phyloP scores from a whole-genome alignment of 1,140 invertebrate species.

The Ephestia elutella region DNA sequence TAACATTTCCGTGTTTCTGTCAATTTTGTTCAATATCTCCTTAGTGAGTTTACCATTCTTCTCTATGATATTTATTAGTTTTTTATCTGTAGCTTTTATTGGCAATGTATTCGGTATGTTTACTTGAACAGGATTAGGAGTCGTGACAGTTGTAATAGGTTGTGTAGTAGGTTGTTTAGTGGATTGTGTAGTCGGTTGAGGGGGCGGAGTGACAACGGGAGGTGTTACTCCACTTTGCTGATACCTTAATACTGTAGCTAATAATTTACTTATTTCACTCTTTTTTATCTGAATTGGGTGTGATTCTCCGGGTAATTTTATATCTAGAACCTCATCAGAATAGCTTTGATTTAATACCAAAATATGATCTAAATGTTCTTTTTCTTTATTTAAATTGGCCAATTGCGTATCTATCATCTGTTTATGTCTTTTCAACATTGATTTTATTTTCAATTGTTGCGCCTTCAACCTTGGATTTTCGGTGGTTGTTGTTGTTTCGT shows the following conservation, averaged over 20 bases:
- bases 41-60: constrained; percentile 34
- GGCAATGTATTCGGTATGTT: not conserved
- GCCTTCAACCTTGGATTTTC: constrained; percentile 10
- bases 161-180: not conserved
- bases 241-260: not conserved
- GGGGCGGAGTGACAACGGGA: not conserved
- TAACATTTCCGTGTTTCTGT: constrained; percentile 41
- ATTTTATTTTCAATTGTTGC: constrained; percentile 34
- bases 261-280: not conserved
- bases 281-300: not conserved
- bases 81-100: constrained; percentile 14
- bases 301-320: constrained; percentile 1
- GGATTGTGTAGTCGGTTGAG: not conserved
- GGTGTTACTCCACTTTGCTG: not conserved
- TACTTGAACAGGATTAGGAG: not conserved
- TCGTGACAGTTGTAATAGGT: not conserved
- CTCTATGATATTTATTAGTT: constrained; percentile 20
- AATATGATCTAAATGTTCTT: constrained; percentile 7
- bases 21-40: constrained; percentile 41
- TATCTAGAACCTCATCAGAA: constrained; percentile 3
- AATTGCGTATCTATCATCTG: constrained; percentile 36
- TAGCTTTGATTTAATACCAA: constrained; percentile 4
- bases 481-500: not conserved
- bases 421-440: constrained; percentile 35
- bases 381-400: constrained; percentile 30